These are phyloP conservation scores for Pelodiscus sinensis DNA, from an alignment of 2,113 vertebrate species.

Conservation along the genomic window DNA sequence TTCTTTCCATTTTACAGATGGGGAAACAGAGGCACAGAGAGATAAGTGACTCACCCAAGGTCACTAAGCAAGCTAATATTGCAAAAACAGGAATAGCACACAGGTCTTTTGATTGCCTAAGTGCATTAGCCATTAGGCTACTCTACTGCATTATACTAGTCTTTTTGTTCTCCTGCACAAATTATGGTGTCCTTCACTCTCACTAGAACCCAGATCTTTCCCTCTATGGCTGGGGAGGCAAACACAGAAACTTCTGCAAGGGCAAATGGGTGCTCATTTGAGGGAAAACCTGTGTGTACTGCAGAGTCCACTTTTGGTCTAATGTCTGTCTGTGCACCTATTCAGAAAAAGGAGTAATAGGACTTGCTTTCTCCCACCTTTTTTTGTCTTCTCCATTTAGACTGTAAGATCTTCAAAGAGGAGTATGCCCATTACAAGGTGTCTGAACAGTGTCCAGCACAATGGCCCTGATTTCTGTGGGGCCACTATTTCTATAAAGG, in stretches of 20 bases:
- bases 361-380: not conserved
- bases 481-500: too few relatives aligned
- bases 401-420: not conserved
- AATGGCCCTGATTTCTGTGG: too few relatives aligned
- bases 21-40: not conserved
- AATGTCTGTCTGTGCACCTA: not conserved
- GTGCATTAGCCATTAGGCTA: not conserved
- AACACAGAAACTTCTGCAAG: not conserved
- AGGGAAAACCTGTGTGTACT: not conserved
- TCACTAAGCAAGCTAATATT: not conserved
- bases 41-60: not conserved
- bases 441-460: not conserved
- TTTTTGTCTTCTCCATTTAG: not conserved
- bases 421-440: not conserved
- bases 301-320: not conserved
- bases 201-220: not conserved
- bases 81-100: rapidly evolving
- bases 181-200: not conserved
- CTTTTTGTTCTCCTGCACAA: not conserved
- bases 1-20: not conserved
- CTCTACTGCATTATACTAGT: not conserved
- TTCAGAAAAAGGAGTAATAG: not conserved
- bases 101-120: not conserved
- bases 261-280: not conserved
- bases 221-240: not conserved